These are phyloP conservation scores for Musca vetustissima DNA, from an alignment of 1,140 invertebrate genomes.

Conservation along the genomic window DNA sequence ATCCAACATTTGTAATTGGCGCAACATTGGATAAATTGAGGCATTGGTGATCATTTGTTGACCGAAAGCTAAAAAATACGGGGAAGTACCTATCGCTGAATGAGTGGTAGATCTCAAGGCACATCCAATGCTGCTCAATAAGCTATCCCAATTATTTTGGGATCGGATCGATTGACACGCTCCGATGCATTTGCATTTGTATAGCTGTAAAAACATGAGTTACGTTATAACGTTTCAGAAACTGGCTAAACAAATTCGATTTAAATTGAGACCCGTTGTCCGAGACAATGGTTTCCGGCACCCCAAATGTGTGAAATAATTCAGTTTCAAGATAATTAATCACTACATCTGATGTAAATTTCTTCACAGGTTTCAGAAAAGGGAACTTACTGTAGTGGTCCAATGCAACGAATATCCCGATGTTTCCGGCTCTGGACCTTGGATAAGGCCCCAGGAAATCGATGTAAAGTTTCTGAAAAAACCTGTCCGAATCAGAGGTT, in stretches of 20 bases:
- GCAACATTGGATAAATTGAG: neutral
- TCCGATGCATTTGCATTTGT: constrained; percentile 26
- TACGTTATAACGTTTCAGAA: neutral
- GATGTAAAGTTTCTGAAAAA: constrained; percentile 7
- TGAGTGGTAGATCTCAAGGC: constrained; percentile 3
- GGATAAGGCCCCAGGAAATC: constrained; percentile 13
- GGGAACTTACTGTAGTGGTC: constrained; percentile 7
- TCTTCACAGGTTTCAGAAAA: constrained; percentile 20
- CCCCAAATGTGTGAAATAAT: neutral
- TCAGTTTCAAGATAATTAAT: neutral
- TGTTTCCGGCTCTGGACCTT: neutral
- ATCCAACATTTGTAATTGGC: neutral
- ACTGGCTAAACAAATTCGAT: constrained; percentile 14
- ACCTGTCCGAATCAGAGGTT: neutral
- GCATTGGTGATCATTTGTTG: constrained; percentile 14
- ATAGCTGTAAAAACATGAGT: constrained; percentile 18
- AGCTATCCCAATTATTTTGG: constrained; percentile 14
- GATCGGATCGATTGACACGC: constrained; percentile 17
- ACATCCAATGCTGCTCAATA: neutral
- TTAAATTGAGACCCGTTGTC: neutral
- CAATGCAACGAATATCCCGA: neutral
- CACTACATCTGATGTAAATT: constrained; percentile 6
- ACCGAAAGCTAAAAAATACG: constrained; percentile 1
- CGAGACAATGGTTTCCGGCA: constrained; percentile 15
- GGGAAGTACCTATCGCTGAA: constrained; percentile 1